Percentiles rank a stretch among this genome's conserved stretches.
These are phyloP conservation scores for Toxostoma redivivum DNA, from an alignment of 2,113 vertebrate species.

Conservation along the genomic window DNA sequence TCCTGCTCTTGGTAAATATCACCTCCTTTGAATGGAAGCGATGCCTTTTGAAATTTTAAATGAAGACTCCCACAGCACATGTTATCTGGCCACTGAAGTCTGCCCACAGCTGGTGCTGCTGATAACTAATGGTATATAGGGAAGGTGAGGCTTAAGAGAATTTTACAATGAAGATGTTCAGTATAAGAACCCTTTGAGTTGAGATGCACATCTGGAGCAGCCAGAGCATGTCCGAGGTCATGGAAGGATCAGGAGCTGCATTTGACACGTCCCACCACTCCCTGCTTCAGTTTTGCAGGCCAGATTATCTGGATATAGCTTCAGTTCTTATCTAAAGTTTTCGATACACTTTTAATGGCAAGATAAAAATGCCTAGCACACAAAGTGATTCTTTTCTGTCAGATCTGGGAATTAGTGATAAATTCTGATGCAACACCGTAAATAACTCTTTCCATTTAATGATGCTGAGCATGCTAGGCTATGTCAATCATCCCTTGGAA, in stretches of 20 bases:
- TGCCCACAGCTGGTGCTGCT: background rate
- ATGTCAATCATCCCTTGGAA: constrained; percentile 44
- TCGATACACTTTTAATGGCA: background rate
- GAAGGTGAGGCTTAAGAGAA: background rate
- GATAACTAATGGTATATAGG: background rate
- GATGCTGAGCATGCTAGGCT: constrained; percentile 38
- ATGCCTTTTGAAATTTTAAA: background rate
- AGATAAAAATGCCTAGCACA: constrained; percentile 30
- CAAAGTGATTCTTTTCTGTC: constrained; percentile 20
- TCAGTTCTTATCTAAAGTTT: constrained; percentile 4
- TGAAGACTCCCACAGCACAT: background rate
- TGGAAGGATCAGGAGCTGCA: background rate
- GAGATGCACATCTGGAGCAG: background rate
- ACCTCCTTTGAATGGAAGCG: background rate
- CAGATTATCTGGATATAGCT: background rate
- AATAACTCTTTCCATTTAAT: constrained; percentile 54
- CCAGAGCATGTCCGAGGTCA: background rate
- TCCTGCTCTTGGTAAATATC: background rate
- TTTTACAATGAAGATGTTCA: background rate
- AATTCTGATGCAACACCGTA: constrained; percentile 27
- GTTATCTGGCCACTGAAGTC: background rate
- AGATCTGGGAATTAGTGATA: constrained; percentile 49
- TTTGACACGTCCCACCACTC: background rate
- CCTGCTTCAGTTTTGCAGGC: background rate
- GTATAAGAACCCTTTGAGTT: background rate